These are phyloP conservation scores for Drosophila punjabiensis DNA, from an alignment of 1,140 invertebrate species.

Conservation along the genomic window DNA sequence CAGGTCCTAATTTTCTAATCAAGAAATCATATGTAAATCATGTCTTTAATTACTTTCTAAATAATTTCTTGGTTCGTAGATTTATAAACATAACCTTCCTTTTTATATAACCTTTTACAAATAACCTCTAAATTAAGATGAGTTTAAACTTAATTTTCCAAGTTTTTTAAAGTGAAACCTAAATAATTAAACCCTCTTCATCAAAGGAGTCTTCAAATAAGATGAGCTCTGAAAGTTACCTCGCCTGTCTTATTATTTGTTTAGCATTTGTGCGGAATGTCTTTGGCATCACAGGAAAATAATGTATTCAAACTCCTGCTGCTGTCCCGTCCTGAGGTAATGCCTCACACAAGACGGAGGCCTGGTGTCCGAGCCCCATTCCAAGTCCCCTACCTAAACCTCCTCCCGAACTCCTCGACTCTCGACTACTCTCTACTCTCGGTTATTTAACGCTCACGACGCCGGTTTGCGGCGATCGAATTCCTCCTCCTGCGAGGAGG, in stretches of 20 bases:
- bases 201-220: conserved; percentile 8
- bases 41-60: no score
- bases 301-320: conserved; percentile 64
- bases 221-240: neutral
- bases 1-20: neutral
- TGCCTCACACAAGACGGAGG: conserved; percentile 37
- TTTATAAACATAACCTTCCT: neutral
- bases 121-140: no score
- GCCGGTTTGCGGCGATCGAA: conserved; percentile 33
- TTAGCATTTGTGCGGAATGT: conserved; percentile 47
- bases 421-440: neutral
- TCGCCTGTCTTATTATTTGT: conserved; percentile 37
- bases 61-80: neutral
- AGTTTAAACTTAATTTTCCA: neutral
- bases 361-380: conserved; percentile 3
- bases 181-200: conserved; percentile 11
- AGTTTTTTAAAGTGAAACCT: neutral
- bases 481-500: conserved; percentile 43
- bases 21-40: neutral
- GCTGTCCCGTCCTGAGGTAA: conserved; percentile 56
- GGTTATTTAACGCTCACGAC: conserved; percentile 49
- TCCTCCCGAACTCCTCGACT: neutral
- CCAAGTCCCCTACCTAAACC: neutral
- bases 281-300: conserved; percentile 26
- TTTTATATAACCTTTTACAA: neutral